Evolutionary conservation across 2,113 vertebrate genomes (phyloP).

Genomic region (Oenanthe oenanthe): DNA sequence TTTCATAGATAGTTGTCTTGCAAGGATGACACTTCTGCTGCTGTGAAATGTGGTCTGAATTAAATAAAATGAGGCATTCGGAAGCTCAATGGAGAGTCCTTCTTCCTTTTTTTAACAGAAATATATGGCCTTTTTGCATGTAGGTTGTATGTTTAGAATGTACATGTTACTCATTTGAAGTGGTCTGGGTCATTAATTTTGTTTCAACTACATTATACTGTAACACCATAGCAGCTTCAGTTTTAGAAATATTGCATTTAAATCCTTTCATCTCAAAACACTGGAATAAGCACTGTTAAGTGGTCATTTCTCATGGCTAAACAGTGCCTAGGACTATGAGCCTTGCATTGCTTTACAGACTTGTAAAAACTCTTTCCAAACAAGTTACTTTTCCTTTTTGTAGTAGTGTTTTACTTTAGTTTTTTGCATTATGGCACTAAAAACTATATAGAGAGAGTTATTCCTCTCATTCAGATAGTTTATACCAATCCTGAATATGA

Average conservation of each 20-base stretch:
- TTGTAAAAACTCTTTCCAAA: not conserved
- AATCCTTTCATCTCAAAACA: not conserved
- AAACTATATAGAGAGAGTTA: not conserved
- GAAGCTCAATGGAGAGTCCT: fast-evolving
- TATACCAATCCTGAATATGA: not conserved
- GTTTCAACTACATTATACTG: not conserved
- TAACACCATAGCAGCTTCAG: not conserved
- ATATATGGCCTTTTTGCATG: not conserved
- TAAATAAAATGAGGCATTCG: not conserved
- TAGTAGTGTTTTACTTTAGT: not conserved
- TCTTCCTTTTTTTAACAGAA: not conserved
- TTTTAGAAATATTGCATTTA: not conserved
- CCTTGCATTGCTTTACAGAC: not conserved
- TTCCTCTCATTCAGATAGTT: not conserved
- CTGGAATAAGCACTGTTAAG: not conserved
- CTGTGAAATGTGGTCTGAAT: not conserved
- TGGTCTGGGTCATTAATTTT: not conserved
- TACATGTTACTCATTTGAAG: not conserved
- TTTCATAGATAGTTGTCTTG: not conserved
- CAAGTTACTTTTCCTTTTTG: not conserved
- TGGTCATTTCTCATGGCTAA: not conserved
- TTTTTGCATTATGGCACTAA: not conserved
- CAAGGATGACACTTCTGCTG: not conserved
- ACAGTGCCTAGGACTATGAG: not conserved
- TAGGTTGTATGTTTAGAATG: not conserved